Evolutionary conservation across 2,113 vertebrate genomes (phyloP), one percentile per base, ranked within the genome.

Genomic region (Melanostigma gelatinosum): DNA sequence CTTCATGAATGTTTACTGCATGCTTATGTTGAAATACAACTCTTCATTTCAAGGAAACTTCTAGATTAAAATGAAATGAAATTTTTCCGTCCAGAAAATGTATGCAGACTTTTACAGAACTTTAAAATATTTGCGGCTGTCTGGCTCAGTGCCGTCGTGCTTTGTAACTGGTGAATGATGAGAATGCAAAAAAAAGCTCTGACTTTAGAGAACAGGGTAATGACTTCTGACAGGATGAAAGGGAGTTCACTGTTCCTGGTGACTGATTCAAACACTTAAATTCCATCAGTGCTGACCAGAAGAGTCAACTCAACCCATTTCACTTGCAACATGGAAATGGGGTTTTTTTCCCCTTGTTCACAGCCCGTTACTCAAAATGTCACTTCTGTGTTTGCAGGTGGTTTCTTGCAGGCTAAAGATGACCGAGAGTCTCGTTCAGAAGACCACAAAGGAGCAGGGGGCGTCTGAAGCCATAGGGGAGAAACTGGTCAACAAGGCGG

Each of bases 321-420:
- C n/a, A 38, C 55, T 44, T 13, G 11, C 61, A 36, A 29, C 8
- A 57, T 12, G 58, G 32, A 29, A 55, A 5, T 12, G 27, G 16
- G 38, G 44, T 65, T 66, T 16, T 16, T 66, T 16, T 2, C 57
- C 27, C 16, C 8, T 1, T 57, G n/a, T 24, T 18, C 8, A 36
- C 27, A 36, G 2, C 12, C n/a, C n/a, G 9, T n/a, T 15, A 57
- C 3, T 60, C 13, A 8, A 6, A 60, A 4, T 69, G 60, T 38
- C 18, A 16, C 20, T 5, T 50, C 10, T 15, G 32, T 67, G 36
- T 82, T 46, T 79, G 73, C 80, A 94, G 93, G 85, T 87, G 66
- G 83, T 94, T 58, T 78, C 79, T 13, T 50, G 70, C 65, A 90
- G 86, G 69, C 90, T 94, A 80, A 85, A 92, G 80, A 83, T 93